These are phyloP conservation scores for Champsocephalus gunnari DNA, from an alignment of 2,797 vertebrate species.

Conservation along the genomic window DNA sequence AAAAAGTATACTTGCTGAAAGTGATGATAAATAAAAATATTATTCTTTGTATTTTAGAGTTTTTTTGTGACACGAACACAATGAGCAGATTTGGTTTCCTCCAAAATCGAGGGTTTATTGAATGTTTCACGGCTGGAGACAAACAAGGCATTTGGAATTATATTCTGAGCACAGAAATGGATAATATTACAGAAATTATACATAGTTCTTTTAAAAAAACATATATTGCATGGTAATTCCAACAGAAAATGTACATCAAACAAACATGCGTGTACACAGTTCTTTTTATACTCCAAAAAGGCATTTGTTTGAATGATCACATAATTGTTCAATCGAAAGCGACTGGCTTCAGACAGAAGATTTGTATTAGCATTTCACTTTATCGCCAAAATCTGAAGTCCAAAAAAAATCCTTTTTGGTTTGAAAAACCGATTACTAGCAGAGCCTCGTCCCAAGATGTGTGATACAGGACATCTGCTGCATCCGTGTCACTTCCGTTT, in stretches of 20 bases:
- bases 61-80: slow-evolving; percentile 18
- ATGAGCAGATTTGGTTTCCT: slow-evolving; percentile 14
- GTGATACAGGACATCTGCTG: slow-evolving; percentile 14
- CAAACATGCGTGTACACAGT: slow-evolving; percentile 19
- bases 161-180: slow-evolving; percentile 32
- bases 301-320: background rate
- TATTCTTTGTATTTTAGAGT: slow-evolving; percentile 67
- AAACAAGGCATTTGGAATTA: slow-evolving; percentile 50
- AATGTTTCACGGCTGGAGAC: slow-evolving; percentile 32
- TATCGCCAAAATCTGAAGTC: background rate
- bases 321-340: background rate
- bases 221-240: slow-evolving; percentile 14
- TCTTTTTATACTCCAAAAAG: background rate
- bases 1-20: slow-evolving; percentile 55
- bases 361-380: slow-evolving; percentile 19
- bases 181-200: slow-evolving; percentile 31
- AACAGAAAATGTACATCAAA: slow-evolving; percentile 20
- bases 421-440: background rate
- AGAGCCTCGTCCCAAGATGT: background rate
- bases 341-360: background rate
- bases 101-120: slow-evolving; percentile 54
- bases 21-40: slow-evolving; percentile 73
- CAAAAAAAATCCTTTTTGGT: background rate
- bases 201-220: background rate
- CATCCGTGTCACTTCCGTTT: slow-evolving; percentile 20